A percentile compares a stretch with the other conserved stretches of the same genome.
These are phyloP conservation scores for Cheirogaleus major DNA, from an alignment of 2,797 vertebrate genomes.

Conservation along the genomic window DNA sequence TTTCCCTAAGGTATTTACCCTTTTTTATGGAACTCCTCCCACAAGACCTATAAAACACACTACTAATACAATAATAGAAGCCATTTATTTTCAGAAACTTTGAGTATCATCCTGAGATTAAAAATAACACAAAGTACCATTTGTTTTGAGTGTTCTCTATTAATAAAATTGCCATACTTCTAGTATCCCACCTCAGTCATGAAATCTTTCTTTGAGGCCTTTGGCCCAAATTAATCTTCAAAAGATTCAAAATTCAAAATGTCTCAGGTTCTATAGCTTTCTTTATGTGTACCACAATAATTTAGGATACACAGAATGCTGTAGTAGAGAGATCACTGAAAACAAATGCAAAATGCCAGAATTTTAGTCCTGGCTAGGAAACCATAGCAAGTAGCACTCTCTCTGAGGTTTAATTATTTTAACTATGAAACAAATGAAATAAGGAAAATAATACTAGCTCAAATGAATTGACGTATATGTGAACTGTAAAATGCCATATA, in stretches of 20 bases:
- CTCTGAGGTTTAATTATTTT: neutral
- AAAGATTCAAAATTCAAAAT: neutral
- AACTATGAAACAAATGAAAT: neutral
- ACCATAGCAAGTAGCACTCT: neutral
- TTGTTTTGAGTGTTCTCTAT: neutral
- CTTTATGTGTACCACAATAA: neutral
- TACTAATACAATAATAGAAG: neutral
- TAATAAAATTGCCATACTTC: neutral
- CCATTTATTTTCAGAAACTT: conserved; percentile 31
- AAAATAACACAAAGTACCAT: neutral
- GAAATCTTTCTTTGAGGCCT: neutral
- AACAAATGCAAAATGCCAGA: neutral
- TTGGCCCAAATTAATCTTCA: conserved; percentile 12
- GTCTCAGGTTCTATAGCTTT: neutral
- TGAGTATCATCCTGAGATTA: neutral
- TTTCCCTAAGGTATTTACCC: neutral
- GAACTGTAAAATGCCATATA: neutral
- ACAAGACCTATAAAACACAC: neutral
- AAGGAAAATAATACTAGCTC: neutral
- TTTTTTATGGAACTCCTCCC: neutral
- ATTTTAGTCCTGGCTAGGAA: neutral
- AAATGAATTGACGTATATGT: conserved; percentile 1
- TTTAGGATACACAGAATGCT: neutral
- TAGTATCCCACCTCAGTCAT: neutral
- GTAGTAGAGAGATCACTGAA: neutral